phyloP scores from a whole-genome alignment of 2,888 invertebrate species.

The Nemotelus nigrinus region DNA sequence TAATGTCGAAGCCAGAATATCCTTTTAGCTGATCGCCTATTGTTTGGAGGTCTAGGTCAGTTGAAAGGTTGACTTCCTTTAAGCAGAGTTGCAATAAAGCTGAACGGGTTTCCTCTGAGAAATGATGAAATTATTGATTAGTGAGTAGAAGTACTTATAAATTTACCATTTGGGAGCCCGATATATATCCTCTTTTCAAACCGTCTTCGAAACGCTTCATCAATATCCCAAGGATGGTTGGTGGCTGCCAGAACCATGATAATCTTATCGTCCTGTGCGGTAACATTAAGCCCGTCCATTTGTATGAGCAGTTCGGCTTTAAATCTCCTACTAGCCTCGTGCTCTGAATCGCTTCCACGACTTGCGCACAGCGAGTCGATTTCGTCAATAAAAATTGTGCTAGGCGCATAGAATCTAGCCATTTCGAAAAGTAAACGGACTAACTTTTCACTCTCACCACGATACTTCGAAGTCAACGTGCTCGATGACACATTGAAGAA shows the following conservation, averaged over 20 bases:
- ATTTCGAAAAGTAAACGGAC: constrained; percentile 88
- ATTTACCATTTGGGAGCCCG: constrained; percentile 78
- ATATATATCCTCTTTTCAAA: constrained; percentile 91
- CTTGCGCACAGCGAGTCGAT: constrained; percentile 87
- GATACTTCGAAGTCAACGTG: constrained; percentile 86
- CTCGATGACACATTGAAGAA: constrained; percentile 90
- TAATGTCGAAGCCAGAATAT: constrained; percentile 89
- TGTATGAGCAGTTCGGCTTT: constrained; percentile 90
- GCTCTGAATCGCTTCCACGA: constrained; percentile 85
- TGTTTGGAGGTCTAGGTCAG: constrained; percentile 71
- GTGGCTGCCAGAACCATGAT: constrained; percentile 92
- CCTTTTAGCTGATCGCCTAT: constrained; percentile 77
- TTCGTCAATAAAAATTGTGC: constrained; percentile 91
- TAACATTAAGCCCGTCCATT: constrained; percentile 84
- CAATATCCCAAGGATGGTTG: constrained; percentile 92
- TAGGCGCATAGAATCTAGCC: constrained; percentile 89
- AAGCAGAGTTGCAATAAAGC: constrained; percentile 77
- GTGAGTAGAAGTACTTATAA: background rate
- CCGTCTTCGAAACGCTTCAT: constrained; percentile 84
- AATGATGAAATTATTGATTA: constrained; percentile 18
- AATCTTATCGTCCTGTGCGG: constrained; percentile 72
- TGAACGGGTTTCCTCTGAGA: constrained; percentile 73
- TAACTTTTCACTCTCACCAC: constrained; percentile 92
- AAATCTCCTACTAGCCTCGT: constrained; percentile 85
- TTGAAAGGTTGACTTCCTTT: constrained; percentile 72